A percentile compares a stretch with the other conserved stretches of the same genome.
Conservation (phyloP, 2,113 vertebrate species). For the Melanotaenia duboulayi region DNA sequence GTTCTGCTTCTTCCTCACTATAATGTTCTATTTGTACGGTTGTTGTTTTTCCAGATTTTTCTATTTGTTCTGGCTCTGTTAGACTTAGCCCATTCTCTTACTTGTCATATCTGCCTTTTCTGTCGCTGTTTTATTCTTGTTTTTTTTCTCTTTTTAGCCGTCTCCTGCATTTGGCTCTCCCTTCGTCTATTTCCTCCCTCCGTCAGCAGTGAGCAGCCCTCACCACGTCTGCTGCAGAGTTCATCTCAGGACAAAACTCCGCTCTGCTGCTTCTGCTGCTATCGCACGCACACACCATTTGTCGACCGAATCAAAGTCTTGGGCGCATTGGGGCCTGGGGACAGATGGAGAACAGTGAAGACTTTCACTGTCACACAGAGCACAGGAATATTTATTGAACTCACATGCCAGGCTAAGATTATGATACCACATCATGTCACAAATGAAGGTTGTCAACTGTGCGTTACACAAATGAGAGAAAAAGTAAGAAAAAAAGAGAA, state of each 20-base stretch:
- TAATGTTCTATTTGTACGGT: too few relatives aligned
- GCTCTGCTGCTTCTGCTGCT: slow-evolving; percentile 23
- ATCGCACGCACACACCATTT: slow-evolving; percentile 40
- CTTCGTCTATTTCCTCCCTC: slow-evolving; percentile 37
- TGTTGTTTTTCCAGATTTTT: neutral
- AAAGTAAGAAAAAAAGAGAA: neutral
- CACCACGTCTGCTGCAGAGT: slow-evolving; percentile 66
- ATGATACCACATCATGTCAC: slow-evolving; percentile 32
- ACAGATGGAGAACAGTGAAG: slow-evolving; percentile 68
- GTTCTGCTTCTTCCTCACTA: neutral
- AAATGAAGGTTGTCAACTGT: slow-evolving; percentile 20
- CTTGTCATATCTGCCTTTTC: slow-evolving; percentile 36
- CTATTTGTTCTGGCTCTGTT: neutral
- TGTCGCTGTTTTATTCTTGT: slow-evolving; percentile 7
- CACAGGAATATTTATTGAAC: slow-evolving; percentile 10
- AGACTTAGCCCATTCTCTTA: slow-evolving; percentile 7
- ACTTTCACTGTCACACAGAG: slow-evolving; percentile 26
- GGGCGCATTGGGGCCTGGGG: slow-evolving; percentile 65
- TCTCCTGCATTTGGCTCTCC: slow-evolving; percentile 19
- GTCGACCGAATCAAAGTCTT: slow-evolving; percentile 45
- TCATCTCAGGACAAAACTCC: slow-evolving; percentile 72
- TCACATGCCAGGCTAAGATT: slow-evolving; percentile 11
- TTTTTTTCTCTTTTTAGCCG: slow-evolving; percentile 24
- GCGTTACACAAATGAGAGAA: slow-evolving; percentile 24
- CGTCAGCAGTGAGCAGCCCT: slow-evolving; percentile 56